Evolutionary conservation across 2,888 invertebrate species (phyloP).

Genomic region (Drosophila colorata): DNA sequence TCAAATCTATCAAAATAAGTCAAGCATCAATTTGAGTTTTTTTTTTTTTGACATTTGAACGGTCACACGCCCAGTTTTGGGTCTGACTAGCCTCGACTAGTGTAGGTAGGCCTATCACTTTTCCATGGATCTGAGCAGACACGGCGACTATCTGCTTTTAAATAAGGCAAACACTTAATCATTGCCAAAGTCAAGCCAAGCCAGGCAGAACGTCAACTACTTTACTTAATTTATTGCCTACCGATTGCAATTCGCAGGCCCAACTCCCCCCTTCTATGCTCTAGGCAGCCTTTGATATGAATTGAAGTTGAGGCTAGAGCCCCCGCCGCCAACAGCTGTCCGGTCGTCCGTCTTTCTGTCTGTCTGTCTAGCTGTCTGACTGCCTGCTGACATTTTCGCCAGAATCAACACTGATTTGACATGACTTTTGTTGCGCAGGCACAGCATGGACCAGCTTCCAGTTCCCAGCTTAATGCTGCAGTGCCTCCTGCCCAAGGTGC

Average conservation of each 20-base stretch:
- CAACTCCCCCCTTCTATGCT: background rate
- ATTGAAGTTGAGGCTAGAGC: conserved; percentile 26
- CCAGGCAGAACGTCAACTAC: conserved; percentile 70
- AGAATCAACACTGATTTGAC: conserved; percentile 81
- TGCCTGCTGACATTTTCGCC: conserved; percentile 79
- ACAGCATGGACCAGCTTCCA: conserved; percentile 64
- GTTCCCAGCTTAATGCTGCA: conserved; percentile 27
- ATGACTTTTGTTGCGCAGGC: conserved; percentile 74
- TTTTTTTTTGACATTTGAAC: conserved; percentile 61
- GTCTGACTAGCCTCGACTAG: background rate
- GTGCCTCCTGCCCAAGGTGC: conserved; percentile 62
- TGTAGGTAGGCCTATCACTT: conserved; percentile 43
- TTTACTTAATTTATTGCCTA: conserved; percentile 78
- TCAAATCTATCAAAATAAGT: conserved; percentile 82
- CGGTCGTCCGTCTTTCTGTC: conserved; percentile 4
- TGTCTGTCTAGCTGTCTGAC: conserved; percentile 36
- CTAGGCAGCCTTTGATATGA: conserved; percentile 36
- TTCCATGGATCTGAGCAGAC: conserved; percentile 25
- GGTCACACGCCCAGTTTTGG: conserved; percentile 39
- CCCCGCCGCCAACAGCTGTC: conserved; percentile 20
- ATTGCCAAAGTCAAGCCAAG: conserved; percentile 69
- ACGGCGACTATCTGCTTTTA: conserved; percentile 39
- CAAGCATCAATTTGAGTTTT: conserved; percentile 72
- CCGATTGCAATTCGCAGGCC: conserved; percentile 64
- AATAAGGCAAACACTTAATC: conserved; percentile 67